phyloP scores from a whole-genome alignment of 2,113 vertebrate species.

The Pristiophorus japonicus region DNA sequence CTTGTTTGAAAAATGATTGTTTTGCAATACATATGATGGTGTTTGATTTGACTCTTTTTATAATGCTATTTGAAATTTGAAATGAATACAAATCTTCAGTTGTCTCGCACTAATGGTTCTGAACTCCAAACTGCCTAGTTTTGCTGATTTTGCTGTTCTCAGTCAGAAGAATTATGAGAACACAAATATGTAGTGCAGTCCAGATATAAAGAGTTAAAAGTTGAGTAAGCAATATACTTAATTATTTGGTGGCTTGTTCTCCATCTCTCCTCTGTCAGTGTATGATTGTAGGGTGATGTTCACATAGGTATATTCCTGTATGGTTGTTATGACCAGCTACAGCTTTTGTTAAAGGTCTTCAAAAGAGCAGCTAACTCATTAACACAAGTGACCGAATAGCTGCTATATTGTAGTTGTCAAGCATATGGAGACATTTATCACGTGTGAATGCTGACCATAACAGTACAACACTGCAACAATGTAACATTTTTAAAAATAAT shows the following conservation, averaged over 20 bases:
- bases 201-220: not conserved
- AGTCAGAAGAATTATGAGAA: not conserved
- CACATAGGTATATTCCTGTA: no score
- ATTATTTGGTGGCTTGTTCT: not conserved
- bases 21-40: not conserved
- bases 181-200: not conserved
- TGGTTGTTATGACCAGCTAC: no score
- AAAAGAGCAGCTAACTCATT: not conserved
- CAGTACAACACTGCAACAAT: not conserved
- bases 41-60: not conserved
- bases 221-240: not conserved
- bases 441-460: not conserved
- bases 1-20: not conserved
- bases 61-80: no score
- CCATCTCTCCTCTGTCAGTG: not conserved
- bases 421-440: not conserved
- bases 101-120: not conserved
- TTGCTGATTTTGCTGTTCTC: not conserved
- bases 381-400: not conserved
- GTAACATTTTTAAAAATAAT: not conserved
- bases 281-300: not conserved
- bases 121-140: not conserved
- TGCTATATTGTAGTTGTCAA: not conserved
- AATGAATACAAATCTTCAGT: not conserved
- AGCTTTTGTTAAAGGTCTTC: not conserved